Conservation (phyloP, 2,888 invertebrate genomes). For the Parnassius orleans region DNA sequence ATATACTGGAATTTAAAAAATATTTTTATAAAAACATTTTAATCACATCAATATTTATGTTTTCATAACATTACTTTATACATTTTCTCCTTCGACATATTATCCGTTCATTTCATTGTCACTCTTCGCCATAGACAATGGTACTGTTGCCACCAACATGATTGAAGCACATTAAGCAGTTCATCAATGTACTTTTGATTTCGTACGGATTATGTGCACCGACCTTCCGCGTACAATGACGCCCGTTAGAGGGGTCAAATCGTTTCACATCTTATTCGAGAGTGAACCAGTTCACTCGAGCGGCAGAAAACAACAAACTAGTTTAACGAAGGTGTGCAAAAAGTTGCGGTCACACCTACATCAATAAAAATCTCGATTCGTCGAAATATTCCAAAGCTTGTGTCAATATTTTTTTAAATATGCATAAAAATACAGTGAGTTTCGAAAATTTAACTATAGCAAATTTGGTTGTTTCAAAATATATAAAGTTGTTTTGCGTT, state of each 20-base stretch:
- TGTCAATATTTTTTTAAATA: too few species aligned
- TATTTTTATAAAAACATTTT: too few species aligned
- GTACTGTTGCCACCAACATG: slow-evolving; percentile 1
- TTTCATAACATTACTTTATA: too few species aligned
- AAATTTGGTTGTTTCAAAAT: too few species aligned
- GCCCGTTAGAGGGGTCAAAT: slow-evolving; percentile 48
- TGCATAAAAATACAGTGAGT: too few species aligned
- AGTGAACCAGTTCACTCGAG: slow-evolving; percentile 52
- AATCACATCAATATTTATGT: too few species aligned
- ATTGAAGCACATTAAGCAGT: slow-evolving; percentile 1
- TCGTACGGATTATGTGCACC: slow-evolving; percentile 48
- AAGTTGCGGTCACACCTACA: slow-evolving; percentile 38
- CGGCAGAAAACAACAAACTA: slow-evolving; percentile 46
- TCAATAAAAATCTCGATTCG: slow-evolving; percentile 15
- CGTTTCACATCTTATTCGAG: slow-evolving; percentile 46
- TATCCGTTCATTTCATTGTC: too few species aligned
- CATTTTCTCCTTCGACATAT: too few species aligned
- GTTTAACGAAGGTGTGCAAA: slow-evolving; percentile 49
- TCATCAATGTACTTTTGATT: slow-evolving; percentile 61
- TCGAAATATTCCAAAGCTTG: too few species aligned
- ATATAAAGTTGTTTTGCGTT: too few species aligned
- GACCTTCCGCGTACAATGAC: slow-evolving; percentile 41
- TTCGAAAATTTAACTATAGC: too few species aligned
- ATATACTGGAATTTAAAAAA: too few species aligned
- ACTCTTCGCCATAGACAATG: slow-evolving; percentile 7